These are phyloP conservation scores for Leptodirus hochenwartii DNA, from an alignment of 2,888 invertebrate genomes.

Conservation along the genomic window DNA sequence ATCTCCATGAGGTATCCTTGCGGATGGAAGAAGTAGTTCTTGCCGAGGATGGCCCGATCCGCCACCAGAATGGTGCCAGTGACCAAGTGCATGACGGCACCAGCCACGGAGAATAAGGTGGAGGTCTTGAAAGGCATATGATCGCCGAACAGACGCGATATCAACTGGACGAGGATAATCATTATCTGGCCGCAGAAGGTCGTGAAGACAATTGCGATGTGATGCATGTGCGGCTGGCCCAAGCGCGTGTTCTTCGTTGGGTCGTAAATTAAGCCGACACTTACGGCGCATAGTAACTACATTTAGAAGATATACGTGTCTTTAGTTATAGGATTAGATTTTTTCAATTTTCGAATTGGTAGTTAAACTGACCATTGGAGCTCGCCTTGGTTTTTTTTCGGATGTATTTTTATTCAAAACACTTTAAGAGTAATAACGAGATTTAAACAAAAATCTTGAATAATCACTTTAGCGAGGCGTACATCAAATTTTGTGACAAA, in stretches of 20 bases:
- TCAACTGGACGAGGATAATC: conserved; percentile 40
- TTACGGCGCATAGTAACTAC: conserved; percentile 40
- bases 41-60: conserved; percentile 24
- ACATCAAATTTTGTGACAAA: no score
- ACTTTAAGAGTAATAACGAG: no score
- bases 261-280: conserved; percentile 43
- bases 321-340: no score
- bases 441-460: no score
- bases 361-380: no score
- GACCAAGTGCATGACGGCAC: conserved; percentile 42
- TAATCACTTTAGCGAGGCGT: no score
- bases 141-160: conserved; percentile 41
- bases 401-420: no score
- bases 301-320: no score
- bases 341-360: no score
- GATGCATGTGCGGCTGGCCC: conserved; percentile 33
- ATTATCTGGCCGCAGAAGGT: conserved; percentile 46
- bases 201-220: conserved; percentile 48
- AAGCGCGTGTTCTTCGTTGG: conserved; percentile 38
- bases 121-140: conserved; percentile 43
- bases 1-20: conserved; percentile 44
- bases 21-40: conserved; percentile 35
- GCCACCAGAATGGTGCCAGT: conserved; percentile 44
- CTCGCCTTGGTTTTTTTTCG: no score
- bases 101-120: conserved; percentile 40